Percentiles rank a stretch among this genome's conserved stretches.
Evolutionary conservation across 2,113 vertebrate species (phyloP).

Genomic region (Ceyx melanurus): DNA sequence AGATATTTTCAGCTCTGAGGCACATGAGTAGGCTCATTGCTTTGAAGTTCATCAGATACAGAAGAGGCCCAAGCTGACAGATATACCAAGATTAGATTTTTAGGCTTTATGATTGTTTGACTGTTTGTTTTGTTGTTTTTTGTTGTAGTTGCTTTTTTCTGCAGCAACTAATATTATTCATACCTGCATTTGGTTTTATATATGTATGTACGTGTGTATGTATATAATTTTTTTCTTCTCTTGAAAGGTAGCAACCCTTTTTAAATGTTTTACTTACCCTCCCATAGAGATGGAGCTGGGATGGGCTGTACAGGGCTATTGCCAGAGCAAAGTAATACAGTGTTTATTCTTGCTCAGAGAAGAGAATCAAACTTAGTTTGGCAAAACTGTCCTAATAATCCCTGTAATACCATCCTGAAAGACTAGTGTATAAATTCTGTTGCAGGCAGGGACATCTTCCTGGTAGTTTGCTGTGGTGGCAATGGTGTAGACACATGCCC

Average conservation of each 20-base stretch:
- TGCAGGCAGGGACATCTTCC: too few species aligned
- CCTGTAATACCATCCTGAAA: too few species aligned
- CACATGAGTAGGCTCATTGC: background rate
- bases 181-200: background rate
- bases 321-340: background rate
- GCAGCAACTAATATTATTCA: background rate
- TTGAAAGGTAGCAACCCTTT: background rate
- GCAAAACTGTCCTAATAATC: too few species aligned
- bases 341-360: background rate
- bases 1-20: background rate
- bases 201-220: fast-evolving
- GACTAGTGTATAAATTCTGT: too few species aligned
- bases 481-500: too few species aligned
- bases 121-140: background rate
- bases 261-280: background rate
- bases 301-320: background rate
- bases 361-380: too few species aligned
- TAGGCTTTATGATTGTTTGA: background rate
- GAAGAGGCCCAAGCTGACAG: background rate
- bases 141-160: background rate
- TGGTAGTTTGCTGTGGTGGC: too few species aligned
- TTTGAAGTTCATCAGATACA: background rate
- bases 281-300: background rate
- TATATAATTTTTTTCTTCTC: background rate
- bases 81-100: background rate